A percentile compares a stretch with the other conserved stretches of the same genome.
Conservation (phyloP, 2,113 vertebrate species). For the Microtus montanus region DNA sequence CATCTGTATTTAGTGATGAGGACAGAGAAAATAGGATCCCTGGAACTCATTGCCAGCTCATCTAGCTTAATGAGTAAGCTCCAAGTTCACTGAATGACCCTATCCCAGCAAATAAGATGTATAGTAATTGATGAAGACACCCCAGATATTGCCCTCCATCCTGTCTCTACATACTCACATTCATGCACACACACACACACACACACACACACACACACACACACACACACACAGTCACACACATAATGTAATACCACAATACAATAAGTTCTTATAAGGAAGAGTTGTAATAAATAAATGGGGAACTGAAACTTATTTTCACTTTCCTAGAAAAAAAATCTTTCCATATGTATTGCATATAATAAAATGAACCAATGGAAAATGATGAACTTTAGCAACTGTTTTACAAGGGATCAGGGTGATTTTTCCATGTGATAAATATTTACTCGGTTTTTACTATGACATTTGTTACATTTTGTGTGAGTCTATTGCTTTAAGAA, state of each 20-base stretch:
- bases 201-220: background rate
- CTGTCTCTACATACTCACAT: background rate
- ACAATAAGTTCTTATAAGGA: background rate
- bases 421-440: slow-evolving; percentile 43
- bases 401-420: slow-evolving; percentile 13
- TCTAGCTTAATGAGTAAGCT: background rate
- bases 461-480: background rate
- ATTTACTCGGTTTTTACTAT: background rate
- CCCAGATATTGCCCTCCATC: background rate
- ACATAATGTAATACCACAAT: background rate
- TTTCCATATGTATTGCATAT: slow-evolving; percentile 24
- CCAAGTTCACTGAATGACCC: background rate
- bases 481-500: slow-evolving; percentile 16
- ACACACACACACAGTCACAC: no score
- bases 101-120: background rate
- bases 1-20: background rate
- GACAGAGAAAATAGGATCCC: background rate
- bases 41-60: background rate
- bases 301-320: background rate
- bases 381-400: slow-evolving; percentile 28
- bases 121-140: background rate
- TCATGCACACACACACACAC: no score
- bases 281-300: slow-evolving; percentile 48
- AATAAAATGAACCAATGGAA: slow-evolving; percentile 43
- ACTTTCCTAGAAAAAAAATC: slow-evolving; percentile 18